phyloP scores from a whole-genome alignment of 2,113 vertebrate species.

The Atlantisia rogersi region DNA sequence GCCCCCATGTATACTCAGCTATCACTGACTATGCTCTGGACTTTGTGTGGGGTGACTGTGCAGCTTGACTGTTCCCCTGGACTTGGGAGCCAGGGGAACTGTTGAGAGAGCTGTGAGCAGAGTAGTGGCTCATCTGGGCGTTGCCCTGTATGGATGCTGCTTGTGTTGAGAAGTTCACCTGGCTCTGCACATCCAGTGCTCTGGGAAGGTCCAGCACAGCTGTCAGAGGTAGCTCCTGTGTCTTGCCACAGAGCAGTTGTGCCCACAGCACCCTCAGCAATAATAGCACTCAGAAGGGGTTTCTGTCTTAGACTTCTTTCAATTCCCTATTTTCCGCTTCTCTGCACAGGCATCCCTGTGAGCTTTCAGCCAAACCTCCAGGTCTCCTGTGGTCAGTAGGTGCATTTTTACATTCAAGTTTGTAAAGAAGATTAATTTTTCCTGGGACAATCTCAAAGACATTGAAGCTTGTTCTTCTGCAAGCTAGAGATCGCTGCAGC shows the following conservation, averaged over 20 bases:
- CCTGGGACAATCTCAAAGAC: background rate
- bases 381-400: background rate
- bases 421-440: background rate
- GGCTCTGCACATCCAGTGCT: background rate
- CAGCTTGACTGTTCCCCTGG: accelerated
- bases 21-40: accelerated
- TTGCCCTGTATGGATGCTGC: background rate
- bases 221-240: background rate
- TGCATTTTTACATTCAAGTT: background rate
- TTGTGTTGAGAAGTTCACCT: background rate
- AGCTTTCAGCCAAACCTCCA: background rate
- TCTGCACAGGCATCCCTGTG: background rate
- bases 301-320: background rate
- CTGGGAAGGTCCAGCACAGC: background rate
- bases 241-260: background rate
- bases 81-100: background rate
- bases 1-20: accelerated
- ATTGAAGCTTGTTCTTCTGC: background rate
- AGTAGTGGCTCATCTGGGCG: accelerated
- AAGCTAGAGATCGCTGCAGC: background rate
- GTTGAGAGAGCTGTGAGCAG: background rate
- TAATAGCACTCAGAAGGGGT: background rate
- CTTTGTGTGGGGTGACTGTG: background rate
- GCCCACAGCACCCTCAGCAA: background rate
- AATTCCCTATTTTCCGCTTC: background rate